Base-by-base conservation (phyloP, 2,888 invertebrate species). In the Macrophya annulata region DNA sequence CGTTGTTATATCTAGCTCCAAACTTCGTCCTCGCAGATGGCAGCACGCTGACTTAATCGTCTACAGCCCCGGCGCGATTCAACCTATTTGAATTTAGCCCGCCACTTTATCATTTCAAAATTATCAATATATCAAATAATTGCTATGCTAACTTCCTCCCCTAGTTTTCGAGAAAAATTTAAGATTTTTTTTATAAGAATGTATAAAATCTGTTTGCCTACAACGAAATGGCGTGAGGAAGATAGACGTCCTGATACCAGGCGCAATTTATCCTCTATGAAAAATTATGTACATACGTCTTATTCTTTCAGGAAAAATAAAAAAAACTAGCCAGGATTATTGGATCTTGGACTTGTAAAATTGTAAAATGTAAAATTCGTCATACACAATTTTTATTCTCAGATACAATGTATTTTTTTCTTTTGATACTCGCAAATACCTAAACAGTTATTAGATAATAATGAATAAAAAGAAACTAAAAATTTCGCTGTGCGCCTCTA, bases 351-450 rank as follows among this genome's bases (percentile, higher is more conserved):
- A 74, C 45, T 45, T 45, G 2, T n/a, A n/a, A n/a, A n/a, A 74
- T 12, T 43, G 45, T 15, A 21, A 31, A 74, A 74, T 43, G 62
- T 9, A 2, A 0, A n/a, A 81, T 81, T 81, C 62, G 79, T 81
- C 43, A 62, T 81, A 81, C 79, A 81, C 79, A 43, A 81, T 81
- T 81, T 62, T 81, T 81, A 81, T 81, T 81, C 43, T 81, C 62
- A 81, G 25, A 62, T 81, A 81, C 79, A 81, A 43, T n/a, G 40
- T 81, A 10, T 37, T 6, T 55, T 37, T 77, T 45, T 43, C 31
- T 21, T 45, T 74, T 77, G 45, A 74, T 77, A 55, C 37, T 77
- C 51, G 62, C 8, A 79, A 62, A 62, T 59, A 62, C 40, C 21
- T 31, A 55, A 51, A 77, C 77, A 51, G 55, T 55, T 31, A 77